Conservation (phyloP, 2,888 invertebrate species). For the Caenorhabditis sp. region DNA sequence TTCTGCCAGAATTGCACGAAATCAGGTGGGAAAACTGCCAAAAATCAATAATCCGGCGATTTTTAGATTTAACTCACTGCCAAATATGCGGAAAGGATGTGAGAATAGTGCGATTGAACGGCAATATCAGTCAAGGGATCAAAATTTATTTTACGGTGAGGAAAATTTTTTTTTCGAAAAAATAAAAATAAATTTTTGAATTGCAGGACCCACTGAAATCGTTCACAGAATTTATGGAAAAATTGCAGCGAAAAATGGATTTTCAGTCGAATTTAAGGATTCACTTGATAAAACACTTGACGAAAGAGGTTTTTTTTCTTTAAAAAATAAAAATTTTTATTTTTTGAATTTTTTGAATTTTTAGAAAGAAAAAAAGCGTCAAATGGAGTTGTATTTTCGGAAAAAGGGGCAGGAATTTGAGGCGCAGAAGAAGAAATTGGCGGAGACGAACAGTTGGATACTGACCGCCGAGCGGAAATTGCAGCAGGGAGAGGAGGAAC, state of each 20-base stretch:
- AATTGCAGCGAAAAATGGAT: conserved; percentile 36
- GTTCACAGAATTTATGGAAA: conserved; percentile 25
- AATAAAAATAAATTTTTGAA: neutral
- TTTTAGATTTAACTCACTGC: conserved; percentile 29
- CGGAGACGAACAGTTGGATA: conserved; percentile 44
- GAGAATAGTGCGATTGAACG: conserved; percentile 39
- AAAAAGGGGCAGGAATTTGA: conserved; percentile 47
- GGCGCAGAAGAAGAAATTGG: conserved; percentile 32
- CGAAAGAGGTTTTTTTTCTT: conserved; percentile 39
- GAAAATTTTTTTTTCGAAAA: conserved; percentile 1
- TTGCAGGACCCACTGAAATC: conserved; percentile 37
- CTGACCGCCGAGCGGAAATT: conserved; percentile 39
- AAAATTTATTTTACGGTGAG: conserved; percentile 41
- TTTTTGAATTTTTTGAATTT: no score
- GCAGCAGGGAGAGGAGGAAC: conserved; percentile 36
- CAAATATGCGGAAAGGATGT: conserved; percentile 43
- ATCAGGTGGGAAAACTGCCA: conserved; percentile 22
- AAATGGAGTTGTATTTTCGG: conserved; percentile 44
- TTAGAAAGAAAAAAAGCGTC: conserved; percentile 54
- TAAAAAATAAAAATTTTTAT: neutral
- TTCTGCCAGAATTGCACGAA: conserved; percentile 48
- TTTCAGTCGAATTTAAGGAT: conserved; percentile 38
- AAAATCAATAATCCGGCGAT: neutral
- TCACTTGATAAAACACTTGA: conserved; percentile 42
- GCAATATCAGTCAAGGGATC: conserved; percentile 29